Evolutionary conservation across 2,797 vertebrate species (phyloP), one percentile per base, ranked within the genome.

Genomic region (Danio kyathit): DNA sequence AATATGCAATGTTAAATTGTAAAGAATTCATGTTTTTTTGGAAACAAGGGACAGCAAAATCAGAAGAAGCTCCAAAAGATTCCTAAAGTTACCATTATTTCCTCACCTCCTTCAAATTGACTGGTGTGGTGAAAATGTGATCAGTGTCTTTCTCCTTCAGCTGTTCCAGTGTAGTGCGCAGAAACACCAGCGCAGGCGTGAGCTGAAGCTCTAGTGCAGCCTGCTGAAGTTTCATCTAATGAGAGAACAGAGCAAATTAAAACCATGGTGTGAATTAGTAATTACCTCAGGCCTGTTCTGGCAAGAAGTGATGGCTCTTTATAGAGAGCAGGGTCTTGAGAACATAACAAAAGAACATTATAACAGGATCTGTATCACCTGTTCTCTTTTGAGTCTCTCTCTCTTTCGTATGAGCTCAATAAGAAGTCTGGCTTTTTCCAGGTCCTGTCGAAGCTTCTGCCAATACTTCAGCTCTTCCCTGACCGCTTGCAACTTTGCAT

Each of bases 401-500:
- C 96, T 91, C 81, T 96, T 96, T 1, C 95, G 94, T 89, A 99
- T 99, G 72, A 99, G 95, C 88, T 99, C 98, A 11, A 99, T 95
- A 85, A 99, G 90, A 84, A 99, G 94, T 64, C 98, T 92, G 0
- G 98, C 98, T 84, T 98, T 93, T 88, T 99, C 98, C 90, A 99
- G 81, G 91, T 99, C 98, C 1, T 99, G 98, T 52, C 98, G 93
- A 76, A 99, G 90, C 83, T 98, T 99, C 80, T 99, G 98, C 97
- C 97, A 99, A 91, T 99, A 99, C 65, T 98, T 97, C 51, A 99
- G 93, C 87, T 99, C 96, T 76, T 97, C 96, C 89, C 97, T 96
- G 29, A 98, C 96, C 0, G 96, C 96, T 17, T 95, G 96, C 3
- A 96, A 94, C 91, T 97, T 97, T 89, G 97, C 95, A 54, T 98